Base-by-base conservation (phyloP, 2,797 vertebrate species). In the Gymnoscopelus microlampas region DNA sequence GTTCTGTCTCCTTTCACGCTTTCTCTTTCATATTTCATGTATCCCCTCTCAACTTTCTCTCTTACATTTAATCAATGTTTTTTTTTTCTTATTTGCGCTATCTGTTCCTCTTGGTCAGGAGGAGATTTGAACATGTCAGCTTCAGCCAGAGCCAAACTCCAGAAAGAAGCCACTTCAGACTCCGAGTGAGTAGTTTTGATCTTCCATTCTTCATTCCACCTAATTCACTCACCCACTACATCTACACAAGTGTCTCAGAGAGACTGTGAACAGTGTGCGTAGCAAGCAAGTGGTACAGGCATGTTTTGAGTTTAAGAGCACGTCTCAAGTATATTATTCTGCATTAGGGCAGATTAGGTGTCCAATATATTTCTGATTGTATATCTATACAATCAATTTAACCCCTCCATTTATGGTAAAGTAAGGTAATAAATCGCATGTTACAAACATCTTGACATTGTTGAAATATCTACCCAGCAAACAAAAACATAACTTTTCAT, bases 121-220 rank as follows among this genome's bases (percentile, higher is more conserved):
- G 97, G 97, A 61, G 95, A 94, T 14, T 92, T 99, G 81, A 99
- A 99, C 92, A 93, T 86, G 84, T 96, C 97, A 14, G 93, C 96
- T 0, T 87, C 84, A 79, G 93, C 89, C 77, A 95, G 97, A 88
- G 92, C 92, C 78, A 95, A 88, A 86, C 81, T 93, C 26, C 89
- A 88, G 4, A 96, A 96, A 83, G 83, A 85, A 64, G 60, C 50
- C 35, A 71, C 91, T 81, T 82, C 92, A 56, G 91, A 93, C 1
- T 76, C 94, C 35, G 95, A 97, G 97, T 99, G 78, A 98, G 98
- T 92, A 79, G 24, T 47, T 24, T 74, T 69, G 23, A 77, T 80
- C 70, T 54, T 60, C 71, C 55, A 63, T 55, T 29, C 10, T 67
- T 29, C 29, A 4, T 62, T 2, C 4, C 64, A 61, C 51, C 32